A percentile compares a stretch with the other conserved stretches of the same genome.
Evolutionary conservation across 2,888 invertebrate species (phyloP).

Genomic region (Nysson spinosus): DNA sequence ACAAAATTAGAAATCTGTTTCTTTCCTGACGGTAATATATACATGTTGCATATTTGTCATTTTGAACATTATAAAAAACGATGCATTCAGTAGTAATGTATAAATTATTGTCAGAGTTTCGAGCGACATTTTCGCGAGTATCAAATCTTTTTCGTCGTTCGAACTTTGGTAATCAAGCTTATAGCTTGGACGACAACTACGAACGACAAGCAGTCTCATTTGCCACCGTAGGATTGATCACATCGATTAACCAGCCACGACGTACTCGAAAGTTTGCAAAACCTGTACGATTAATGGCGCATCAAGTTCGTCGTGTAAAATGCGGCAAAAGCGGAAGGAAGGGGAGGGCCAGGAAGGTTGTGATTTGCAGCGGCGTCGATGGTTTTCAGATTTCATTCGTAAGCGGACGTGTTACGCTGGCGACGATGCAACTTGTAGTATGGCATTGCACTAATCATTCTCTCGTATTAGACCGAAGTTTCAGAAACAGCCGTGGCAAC

Average conservation of each 20-base stretch:
- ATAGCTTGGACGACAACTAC: conserved; percentile 8
- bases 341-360: background rate
- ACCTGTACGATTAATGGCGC: conserved; percentile 57
- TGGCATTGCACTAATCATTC: conserved; percentile 23
- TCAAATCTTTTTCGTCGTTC: conserved; percentile 19
- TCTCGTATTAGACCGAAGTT: conserved; percentile 8
- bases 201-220: conserved; percentile 9
- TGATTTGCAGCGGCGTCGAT: conserved; percentile 35
- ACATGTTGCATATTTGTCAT: too few species aligned
- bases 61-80: too few species aligned
- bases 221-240: conserved; percentile 50
- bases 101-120: too few species aligned
- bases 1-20: too few species aligned
- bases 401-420: too few species aligned
- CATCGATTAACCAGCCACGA: conserved; percentile 49
- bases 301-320: conserved; percentile 37
- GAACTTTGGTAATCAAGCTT: conserved; percentile 32
- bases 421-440: background rate
- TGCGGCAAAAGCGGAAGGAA: background rate
- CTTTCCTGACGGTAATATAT: too few species aligned
- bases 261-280: conserved; percentile 44
- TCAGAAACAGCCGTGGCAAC: conserved; percentile 25
- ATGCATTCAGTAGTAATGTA: too few species aligned
- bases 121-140: conserved; percentile 11
- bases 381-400: conserved; percentile 26